These are phyloP conservation scores for Nannoperca australis DNA, from an alignment of 2,797 vertebrate species.

Conservation along the genomic window DNA sequence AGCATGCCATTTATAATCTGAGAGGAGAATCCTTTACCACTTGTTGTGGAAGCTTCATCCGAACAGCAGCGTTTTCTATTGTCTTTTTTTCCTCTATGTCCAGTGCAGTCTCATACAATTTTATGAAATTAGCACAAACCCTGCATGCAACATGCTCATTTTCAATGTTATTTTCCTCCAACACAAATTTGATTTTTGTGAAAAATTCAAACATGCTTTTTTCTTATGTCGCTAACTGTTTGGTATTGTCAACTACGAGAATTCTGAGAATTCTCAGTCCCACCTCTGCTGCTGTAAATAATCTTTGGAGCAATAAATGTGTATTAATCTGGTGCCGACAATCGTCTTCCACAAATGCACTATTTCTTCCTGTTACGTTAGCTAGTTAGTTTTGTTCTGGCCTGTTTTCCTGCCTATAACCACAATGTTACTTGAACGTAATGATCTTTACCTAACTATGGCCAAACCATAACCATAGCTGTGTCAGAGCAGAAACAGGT, in stretches of 20 bases:
- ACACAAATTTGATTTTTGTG: background rate
- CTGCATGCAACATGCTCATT: background rate
- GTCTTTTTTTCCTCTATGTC: constrained; percentile 7
- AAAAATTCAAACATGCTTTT: background rate
- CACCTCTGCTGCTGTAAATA: background rate
- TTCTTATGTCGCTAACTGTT: background rate
- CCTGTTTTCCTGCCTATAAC: too few species aligned
- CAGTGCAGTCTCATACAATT: background rate
- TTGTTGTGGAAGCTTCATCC: constrained; percentile 45
- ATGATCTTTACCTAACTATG: background rate
- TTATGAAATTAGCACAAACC: background rate
- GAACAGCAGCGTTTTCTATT: constrained; percentile 32
- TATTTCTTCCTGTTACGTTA: too few species aligned
- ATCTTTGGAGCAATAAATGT: background rate
- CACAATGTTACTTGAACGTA: background rate
- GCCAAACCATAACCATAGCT: background rate
- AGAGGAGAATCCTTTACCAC: constrained; percentile 53
- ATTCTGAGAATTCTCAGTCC: background rate
- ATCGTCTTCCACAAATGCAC: background rate
- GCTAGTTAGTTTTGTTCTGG: background rate
- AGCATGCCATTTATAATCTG: constrained; percentile 47
- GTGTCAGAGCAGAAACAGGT: background rate
- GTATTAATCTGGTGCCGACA: background rate
- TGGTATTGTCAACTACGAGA: background rate
- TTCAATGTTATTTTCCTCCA: background rate